These are phyloP conservation scores for Nyctereutes procyonoides DNA, from an alignment of 2,113 vertebrate species.

Conservation along the genomic window DNA sequence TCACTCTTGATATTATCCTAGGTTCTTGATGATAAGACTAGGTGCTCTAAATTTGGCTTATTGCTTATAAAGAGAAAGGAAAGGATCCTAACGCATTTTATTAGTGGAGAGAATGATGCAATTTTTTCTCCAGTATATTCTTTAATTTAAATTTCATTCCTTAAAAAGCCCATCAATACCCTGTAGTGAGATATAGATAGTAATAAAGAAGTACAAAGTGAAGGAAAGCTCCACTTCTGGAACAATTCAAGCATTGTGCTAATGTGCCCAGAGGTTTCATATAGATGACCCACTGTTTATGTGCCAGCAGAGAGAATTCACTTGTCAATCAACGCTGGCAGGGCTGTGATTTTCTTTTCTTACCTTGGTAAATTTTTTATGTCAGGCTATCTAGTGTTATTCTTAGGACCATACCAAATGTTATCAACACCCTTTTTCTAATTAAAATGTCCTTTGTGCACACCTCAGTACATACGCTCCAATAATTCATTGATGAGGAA, in stretches of 20 bases:
- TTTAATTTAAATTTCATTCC: constrained; percentile 48
- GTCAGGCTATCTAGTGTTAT: not conserved
- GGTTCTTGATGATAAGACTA: not conserved
- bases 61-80: not conserved
- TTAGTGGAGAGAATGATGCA: not conserved
- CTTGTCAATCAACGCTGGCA: not conserved
- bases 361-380: not conserved
- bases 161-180: not conserved
- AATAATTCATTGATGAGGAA: not conserved
- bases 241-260: not conserved
- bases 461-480: not conserved
- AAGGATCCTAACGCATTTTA: not conserved
- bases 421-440: not conserved
- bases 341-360: not conserved
- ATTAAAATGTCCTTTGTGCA: not conserved
- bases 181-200: not conserved
- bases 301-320: not conserved
- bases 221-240: not conserved
- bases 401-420: not conserved
- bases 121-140: not conserved
- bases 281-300: not conserved
- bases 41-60: not conserved
- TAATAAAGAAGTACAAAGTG: not conserved
- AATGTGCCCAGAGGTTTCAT: not conserved
- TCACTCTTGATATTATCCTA: not conserved